Base-by-base conservation (phyloP, 30 jellyfish, hydroid and myxozoan genomes). In the Chrysaora quinquecirrha region DNA sequence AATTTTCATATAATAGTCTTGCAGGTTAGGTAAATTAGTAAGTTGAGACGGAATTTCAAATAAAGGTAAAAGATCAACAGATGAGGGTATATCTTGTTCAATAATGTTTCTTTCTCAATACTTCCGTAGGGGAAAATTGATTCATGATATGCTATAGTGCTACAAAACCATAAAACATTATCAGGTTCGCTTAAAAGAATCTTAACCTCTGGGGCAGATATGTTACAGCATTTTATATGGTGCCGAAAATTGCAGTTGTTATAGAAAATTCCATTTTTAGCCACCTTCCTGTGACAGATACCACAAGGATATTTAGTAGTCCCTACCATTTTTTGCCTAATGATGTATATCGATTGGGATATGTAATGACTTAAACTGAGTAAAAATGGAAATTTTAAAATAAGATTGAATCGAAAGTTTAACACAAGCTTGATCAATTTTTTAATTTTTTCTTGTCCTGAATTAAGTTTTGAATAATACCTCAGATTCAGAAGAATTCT, bases 271-370 rank as follows among this genome's bases (percentile, higher is more conserved):
- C 77, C 77, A 16, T 30, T 64, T 6, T 64, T 28, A 30, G 6
- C 27, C 77, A 64, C 77, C 58, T 28, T 64, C 6, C 27, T 64
- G 77, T 64, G 77, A 54, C 77, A 64, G 77, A 64, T 64, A 10
- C 86, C 58, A 43, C 58, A 43, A 43, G 58, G 58, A 43, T 43
- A 43, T 43, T 43, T 43, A 43, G 58, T 9, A n/a, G 58, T 43
- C 16, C 58, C 16, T 16, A 43, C 58, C 58, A 16, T 43, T 16
- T n/a, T 43, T 43, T 9, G 58, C 58, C 58, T 43, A 43, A 16
- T 6, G 16, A 6, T 43, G 9, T 43, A 6, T 43, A 43, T 43
- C 58, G 16, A 43, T n/a, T n/a, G n/a, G n/a, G n/a, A n/a, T n/a
- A n/a, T n/a, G n/a, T n/a, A n/a, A n/a, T n/a, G n/a, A n/a, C n/a